These are phyloP conservation scores for Trypoxylon attenuatum DNA, from an alignment of 2,888 invertebrate species.

Conservation along the genomic window DNA sequence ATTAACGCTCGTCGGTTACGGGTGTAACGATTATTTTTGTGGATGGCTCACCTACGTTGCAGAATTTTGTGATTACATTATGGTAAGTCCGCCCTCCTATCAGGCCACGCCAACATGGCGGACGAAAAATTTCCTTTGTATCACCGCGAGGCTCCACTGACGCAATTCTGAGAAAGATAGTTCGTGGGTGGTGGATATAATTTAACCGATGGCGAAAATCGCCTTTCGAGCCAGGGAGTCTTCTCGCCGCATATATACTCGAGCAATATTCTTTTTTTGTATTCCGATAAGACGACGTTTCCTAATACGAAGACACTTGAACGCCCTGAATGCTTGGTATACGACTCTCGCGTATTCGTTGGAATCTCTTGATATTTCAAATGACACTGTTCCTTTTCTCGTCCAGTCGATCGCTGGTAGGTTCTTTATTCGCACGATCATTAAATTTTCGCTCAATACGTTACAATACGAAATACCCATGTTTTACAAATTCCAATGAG, in stretches of 20 bases:
- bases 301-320: slow-evolving; percentile 33
- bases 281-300: slow-evolving; percentile 31
- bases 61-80: slow-evolving; percentile 82
- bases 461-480: slow-evolving; percentile 34
- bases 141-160: slow-evolving; percentile 51
- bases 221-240: slow-evolving; percentile 4
- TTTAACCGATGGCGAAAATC: not conserved
- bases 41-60: slow-evolving; percentile 78
- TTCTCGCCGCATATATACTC: no score
- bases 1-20: slow-evolving; percentile 73
- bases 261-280: slow-evolving; percentile 17
- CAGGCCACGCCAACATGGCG: slow-evolving; percentile 76
- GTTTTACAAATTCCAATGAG: slow-evolving; percentile 46
- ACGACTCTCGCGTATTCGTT: slow-evolving; percentile 39
- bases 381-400: slow-evolving; percentile 40
- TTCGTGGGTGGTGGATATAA: slow-evolving; percentile 7
- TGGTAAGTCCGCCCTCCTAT: slow-evolving; percentile 78
- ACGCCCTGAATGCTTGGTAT: slow-evolving; percentile 40
- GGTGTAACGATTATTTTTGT: slow-evolving; percentile 74
- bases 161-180: slow-evolving; percentile 47
- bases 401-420: slow-evolving; percentile 13
- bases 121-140: slow-evolving; percentile 69
- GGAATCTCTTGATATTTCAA: slow-evolving; percentile 35
- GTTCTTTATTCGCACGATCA: slow-evolving; percentile 11
- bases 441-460: slow-evolving; percentile 30